phyloP scores from a whole-genome alignment of 2,888 invertebrate species.

The Peribatodes rhomboidaria region DNA sequence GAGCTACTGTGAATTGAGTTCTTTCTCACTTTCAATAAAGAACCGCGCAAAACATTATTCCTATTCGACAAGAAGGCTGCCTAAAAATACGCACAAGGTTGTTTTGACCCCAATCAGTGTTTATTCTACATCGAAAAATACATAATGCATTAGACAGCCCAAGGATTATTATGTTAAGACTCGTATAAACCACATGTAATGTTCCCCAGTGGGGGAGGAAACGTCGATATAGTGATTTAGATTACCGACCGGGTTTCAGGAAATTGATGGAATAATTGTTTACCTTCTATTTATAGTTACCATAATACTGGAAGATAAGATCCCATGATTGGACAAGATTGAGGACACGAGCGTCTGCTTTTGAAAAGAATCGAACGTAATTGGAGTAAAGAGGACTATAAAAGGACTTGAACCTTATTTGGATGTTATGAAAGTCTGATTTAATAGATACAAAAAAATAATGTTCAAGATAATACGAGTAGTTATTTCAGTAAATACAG shows the following conservation, averaged over 20 bases:
- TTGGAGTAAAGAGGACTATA: too few relatives aligned
- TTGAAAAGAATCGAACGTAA: too few relatives aligned
- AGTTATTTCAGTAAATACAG: too few relatives aligned
- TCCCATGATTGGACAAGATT: neutral
- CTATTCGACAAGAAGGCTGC: neutral
- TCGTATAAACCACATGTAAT: conserved; percentile 45
- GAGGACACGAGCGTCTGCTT: too few relatives aligned
- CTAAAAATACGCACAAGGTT: conserved; percentile 3
- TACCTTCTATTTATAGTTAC: conserved; percentile 8
- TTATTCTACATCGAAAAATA: conserved; percentile 40
- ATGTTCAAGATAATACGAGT: too few relatives aligned
- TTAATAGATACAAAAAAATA: too few relatives aligned
- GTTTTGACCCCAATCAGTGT: conserved; percentile 38
- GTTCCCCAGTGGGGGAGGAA: conserved; percentile 36
- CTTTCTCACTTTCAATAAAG: too few relatives aligned
- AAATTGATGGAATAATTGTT: conserved; percentile 21
- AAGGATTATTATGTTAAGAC: conserved; percentile 50
- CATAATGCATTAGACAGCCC: conserved; percentile 47
- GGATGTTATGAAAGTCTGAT: too few relatives aligned
- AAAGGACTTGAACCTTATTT: too few relatives aligned
- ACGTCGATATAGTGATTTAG: conserved; percentile 34
- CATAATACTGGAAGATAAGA: conserved; percentile 1
- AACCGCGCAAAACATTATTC: neutral
- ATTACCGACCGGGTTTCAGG: conserved; percentile 9
- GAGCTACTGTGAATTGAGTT: too few relatives aligned